Conservation (phyloP, 2,888 invertebrate genomes). For the Crocallis elinguaria region DNA sequence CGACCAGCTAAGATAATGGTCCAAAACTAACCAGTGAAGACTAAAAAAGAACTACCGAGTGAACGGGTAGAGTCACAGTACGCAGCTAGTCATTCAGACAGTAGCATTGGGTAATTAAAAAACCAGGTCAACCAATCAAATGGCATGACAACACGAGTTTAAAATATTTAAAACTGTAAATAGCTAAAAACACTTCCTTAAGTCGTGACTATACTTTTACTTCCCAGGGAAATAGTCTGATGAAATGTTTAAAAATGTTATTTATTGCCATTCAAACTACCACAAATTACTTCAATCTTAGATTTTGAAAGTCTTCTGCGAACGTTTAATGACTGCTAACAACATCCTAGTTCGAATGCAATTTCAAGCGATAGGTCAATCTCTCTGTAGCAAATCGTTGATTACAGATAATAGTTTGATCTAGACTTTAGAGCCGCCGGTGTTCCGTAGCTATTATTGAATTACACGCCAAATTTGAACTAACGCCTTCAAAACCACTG, state of each 20-base stretch:
- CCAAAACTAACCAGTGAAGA: too few relatives aligned
- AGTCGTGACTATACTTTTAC: slow-evolving; percentile 16
- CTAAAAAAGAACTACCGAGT: too few relatives aligned
- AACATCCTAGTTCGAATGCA: slow-evolving; percentile 29
- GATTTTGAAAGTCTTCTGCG: slow-evolving; percentile 49
- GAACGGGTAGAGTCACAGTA: too few relatives aligned
- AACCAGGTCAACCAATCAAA: not conserved
- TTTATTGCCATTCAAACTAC: slow-evolving; percentile 5
- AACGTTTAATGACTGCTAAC: slow-evolving; percentile 44
- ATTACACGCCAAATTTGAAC: slow-evolving; percentile 74
- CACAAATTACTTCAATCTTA: slow-evolving; percentile 26
- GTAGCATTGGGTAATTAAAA: too few relatives aligned
- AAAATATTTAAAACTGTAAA: not conserved
- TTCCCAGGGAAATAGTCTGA: slow-evolving; percentile 3
- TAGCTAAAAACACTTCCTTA: too few relatives aligned
- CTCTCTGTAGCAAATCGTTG: slow-evolving; percentile 71
- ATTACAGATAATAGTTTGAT: slow-evolving; percentile 70
- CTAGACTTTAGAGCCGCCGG: slow-evolving; percentile 75
- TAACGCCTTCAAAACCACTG: slow-evolving; percentile 64
- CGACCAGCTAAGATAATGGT: too few relatives aligned
- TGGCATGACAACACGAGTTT: not conserved
- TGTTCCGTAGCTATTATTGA: slow-evolving; percentile 76
- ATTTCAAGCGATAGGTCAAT: slow-evolving; percentile 54
- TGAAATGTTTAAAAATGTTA: slow-evolving; percentile 3
- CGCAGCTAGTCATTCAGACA: too few relatives aligned